Evolutionary conservation across 2,113 vertebrate species (phyloP).

Genomic region (Gymnorhina tibicen): DNA sequence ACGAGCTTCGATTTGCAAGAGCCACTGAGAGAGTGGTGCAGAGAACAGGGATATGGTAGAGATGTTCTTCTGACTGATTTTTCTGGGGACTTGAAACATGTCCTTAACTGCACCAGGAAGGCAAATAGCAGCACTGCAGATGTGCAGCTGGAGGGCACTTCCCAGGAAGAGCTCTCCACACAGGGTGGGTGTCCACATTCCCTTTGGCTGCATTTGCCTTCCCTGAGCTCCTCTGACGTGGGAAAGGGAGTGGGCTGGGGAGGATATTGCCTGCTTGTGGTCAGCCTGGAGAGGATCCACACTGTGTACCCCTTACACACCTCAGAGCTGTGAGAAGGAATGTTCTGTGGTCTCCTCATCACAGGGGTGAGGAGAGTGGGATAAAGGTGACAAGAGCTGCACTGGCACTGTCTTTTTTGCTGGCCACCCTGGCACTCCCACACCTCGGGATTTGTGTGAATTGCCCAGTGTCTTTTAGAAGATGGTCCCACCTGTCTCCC

Average conservation of each 20-base stretch:
- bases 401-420: not conserved
- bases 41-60: not conserved
- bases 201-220: not conserved
- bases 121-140: not conserved
- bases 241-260: not conserved
- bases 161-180: not conserved
- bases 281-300: not conserved
- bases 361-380: not conserved
- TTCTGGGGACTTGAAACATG: not conserved
- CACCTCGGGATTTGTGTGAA: not conserved
- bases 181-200: accelerated
- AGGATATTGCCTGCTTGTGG: not conserved
- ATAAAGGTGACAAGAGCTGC: not conserved
- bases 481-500: not conserved
- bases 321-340: not conserved
- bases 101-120: not conserved
- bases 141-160: not conserved
- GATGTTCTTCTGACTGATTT: not conserved
- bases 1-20: not conserved
- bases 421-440: not conserved
- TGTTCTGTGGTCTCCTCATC: not conserved
- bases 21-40: not conserved
- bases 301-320: accelerated
- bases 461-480: not conserved
- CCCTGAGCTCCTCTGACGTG: not conserved